Evolutionary conservation across 2,888 invertebrate genomes (phyloP), one percentile per base, ranked within the genome.

Genomic region (Fabriciana adippe): DNA sequence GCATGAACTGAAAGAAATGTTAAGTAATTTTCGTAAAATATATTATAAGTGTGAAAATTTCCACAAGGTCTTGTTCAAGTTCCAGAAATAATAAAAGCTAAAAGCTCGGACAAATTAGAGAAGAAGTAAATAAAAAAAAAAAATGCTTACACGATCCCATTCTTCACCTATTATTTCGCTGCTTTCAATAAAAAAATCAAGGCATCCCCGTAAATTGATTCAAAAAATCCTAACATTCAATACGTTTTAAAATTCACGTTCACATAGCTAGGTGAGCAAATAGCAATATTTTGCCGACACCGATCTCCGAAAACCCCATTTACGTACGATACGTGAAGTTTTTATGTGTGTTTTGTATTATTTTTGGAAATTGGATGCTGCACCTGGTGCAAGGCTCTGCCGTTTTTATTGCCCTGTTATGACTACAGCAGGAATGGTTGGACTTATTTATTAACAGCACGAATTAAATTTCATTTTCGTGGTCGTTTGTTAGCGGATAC

Each of bases 381-480:
- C 86, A 82, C 88, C 85, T 89, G 89, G 83, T 82, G 84, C 83
- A 82, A 79, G 78, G 64, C 56, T 73, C 75, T 75, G 79, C 72
- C 77, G 81, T 79, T 84, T 87, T 88, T 88, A 89, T 88, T 83
- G 82, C 83, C 79, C 79, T 85, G 88, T 88, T 88, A 88, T 88
- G 86, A 84, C 85, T 87, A 87, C 88, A 87, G 85, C 85, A 80
- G 81, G 82, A 84, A 86, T 78, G 78, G 75, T 72, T 72, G 16
- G 76, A 74, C 74, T 77, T 82, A 81, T 85, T 84, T 85, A 85
- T 85, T 81, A 84, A 81, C 80, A 77, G 78, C 60, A 79, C 77
- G 80, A 83, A 82, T 83, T 84, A 78, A 84, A 82, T 84, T 82
- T 79, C 76, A 51, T 61, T 61, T 61, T 51, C 11, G 50, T 8